phyloP scores from a whole-genome alignment of 2,888 invertebrate species.

The Acanthosepion lycidas region DNA sequence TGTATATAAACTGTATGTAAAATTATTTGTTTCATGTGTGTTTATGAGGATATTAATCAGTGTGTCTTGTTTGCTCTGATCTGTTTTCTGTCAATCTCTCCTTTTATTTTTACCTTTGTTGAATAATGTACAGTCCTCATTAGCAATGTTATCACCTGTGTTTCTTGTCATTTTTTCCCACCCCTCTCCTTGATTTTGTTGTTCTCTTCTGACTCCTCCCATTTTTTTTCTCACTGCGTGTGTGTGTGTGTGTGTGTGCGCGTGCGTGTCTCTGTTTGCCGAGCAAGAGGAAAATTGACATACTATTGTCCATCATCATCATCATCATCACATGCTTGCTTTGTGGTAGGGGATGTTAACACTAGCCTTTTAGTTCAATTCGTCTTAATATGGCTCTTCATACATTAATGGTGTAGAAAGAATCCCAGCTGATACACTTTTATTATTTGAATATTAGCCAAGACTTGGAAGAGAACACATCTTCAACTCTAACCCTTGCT shows the following conservation, averaged over 20 bases:
- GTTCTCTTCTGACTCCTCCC: not conserved
- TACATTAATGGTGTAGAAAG: not conserved
- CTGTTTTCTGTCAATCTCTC: not conserved
- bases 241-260: not conserved
- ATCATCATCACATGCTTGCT: not conserved
- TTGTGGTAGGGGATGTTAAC: slow-evolving; percentile 17
- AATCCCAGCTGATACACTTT: not conserved
- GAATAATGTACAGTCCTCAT: slow-evolving; percentile 3
- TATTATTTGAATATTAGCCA: not conserved
- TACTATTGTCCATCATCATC: not conserved
- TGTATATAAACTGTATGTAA: no score
- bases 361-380: not conserved
- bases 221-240: not conserved
- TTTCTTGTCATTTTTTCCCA: not conserved
- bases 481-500: not conserved
- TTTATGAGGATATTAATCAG: not conserved
- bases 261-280: not conserved
- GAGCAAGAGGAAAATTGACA: not conserved
- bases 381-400: not conserved
- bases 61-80: not conserved
- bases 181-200: not conserved
- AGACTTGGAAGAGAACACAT: not conserved
- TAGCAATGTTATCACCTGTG: slow-evolving; percentile 8
- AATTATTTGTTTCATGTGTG: not conserved
- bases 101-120: not conserved